Evolutionary conservation across 2,113 vertebrate genomes (phyloP), one percentile per base, ranked within the genome.

Genomic region (Zosterops borbonicus): DNA sequence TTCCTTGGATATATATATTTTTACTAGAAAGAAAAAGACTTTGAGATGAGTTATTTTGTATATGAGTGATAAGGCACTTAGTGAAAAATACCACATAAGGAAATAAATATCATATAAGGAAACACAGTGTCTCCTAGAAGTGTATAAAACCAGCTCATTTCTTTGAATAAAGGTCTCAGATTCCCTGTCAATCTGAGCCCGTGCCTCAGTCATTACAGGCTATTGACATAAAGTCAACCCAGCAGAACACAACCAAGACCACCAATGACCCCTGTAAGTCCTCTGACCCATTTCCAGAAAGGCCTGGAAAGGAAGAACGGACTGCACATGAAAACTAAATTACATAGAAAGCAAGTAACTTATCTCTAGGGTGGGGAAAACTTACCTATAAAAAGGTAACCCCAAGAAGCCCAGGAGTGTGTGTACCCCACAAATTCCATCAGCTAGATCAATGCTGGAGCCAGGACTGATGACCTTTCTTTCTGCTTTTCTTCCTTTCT

Each of bases 181-280:
- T 29, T 59, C 42, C 42, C 42, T 23, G 31, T 19, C 1, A 0
- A 18, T 29, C 42, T 47, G 42, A 47, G 14, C 28, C 41, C 0
- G 1, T 47, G n/a, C 24, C 55, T 37, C 4, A 0, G 6, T 24
- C 1, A 0, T 18, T 18, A 37, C n/a, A 59, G 33, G 23, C 11
- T 39, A 18, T 20, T 52, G 23, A 28, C 19, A 12, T n/a, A 52
- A 69, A 39, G 3, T 46, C n/a, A 60, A 3, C 11, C 4, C 15
- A 20, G 47, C 4, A 39, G 28, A 20, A 9, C n/a, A 14, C 2
- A 62, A n/a, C 4, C 10, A 46, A 46, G 39, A 62, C 6, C 14
- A 46, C 5, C 39, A 62, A 29, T 8, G 39, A 69, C 5, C 5
- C 18, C 47, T 53, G n/a, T 24, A 39, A 39, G 47, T 39, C 28